Conservation (phyloP, 2,888 invertebrate genomes). For the Dugesia japonica region DNA sequence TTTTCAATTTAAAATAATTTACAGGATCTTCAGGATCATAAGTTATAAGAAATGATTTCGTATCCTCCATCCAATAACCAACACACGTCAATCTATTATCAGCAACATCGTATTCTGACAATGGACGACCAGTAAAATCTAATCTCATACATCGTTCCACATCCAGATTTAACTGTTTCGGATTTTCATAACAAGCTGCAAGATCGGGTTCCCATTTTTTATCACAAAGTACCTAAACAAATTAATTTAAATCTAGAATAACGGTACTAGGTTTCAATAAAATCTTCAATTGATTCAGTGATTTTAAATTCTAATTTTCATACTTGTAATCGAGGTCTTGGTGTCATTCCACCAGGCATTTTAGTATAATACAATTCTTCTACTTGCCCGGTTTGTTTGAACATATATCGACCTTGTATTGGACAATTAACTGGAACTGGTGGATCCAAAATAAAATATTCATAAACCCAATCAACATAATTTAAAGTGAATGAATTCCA, state of each 20-base stretch:
- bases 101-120: constrained; percentile 52
- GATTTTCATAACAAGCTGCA: constrained; percentile 69
- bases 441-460: constrained; percentile 42
- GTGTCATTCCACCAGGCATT: constrained; percentile 81
- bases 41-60: constrained; percentile 82
- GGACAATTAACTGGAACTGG: constrained; percentile 83
- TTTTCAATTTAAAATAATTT: constrained; percentile 42
- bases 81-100: constrained; percentile 92
- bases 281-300: too few relatives aligned
- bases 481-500: constrained; percentile 48
- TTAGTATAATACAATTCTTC: constrained; percentile 62
- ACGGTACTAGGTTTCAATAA: too few relatives aligned
- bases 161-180: constrained; percentile 66
- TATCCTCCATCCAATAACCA: constrained; percentile 90
- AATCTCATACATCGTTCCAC: constrained; percentile 89
- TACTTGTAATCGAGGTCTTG: constrained; percentile 75
- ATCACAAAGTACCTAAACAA: not conserved
- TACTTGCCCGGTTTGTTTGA: constrained; percentile 55
- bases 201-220: constrained; percentile 34
- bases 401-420: constrained; percentile 84
- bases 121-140: constrained; percentile 77
- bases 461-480: constrained; percentile 46
- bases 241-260: not conserved
- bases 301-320: too few relatives aligned
- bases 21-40: constrained; percentile 86